These are phyloP conservation scores for Lamellibrachia satsuma DNA, from an alignment of 2,888 invertebrate genomes.

Conservation along the genomic window DNA sequence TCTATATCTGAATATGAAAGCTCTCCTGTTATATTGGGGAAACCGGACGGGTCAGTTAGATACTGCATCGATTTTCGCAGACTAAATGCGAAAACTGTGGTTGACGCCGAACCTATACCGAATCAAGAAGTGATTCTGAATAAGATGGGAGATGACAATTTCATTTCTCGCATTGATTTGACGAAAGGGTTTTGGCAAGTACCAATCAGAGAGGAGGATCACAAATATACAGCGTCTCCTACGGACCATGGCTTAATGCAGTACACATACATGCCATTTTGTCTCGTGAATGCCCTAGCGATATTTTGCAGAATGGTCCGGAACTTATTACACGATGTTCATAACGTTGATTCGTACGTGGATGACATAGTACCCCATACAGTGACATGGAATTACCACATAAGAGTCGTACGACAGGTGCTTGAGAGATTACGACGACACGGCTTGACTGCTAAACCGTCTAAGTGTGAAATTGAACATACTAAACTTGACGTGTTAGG, in stretches of 20 bases:
- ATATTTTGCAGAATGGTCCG: background rate
- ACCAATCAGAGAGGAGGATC: background rate
- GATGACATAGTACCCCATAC: background rate
- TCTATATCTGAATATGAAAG: background rate
- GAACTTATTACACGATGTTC: background rate
- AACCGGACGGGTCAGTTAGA: background rate
- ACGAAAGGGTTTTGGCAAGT: conserved; percentile 23
- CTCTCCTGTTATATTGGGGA: background rate
- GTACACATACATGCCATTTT: background rate
- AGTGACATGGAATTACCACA: background rate
- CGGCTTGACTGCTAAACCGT: background rate
- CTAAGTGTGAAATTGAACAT: background rate
- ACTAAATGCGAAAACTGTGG: background rate
- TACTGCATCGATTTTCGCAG: too few relatives aligned
- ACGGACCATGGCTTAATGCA: background rate
- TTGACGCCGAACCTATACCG: conserved; percentile 13
- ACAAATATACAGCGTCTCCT: too few relatives aligned
- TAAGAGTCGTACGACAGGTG: background rate
- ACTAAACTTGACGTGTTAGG: background rate
- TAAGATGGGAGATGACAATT: background rate
- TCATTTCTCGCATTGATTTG: background rate
- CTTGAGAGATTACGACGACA: background rate
- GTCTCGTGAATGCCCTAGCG: background rate
- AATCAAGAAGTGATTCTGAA: background rate
- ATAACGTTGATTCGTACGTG: background rate